These are phyloP conservation scores for Theonella swinhoei DNA, from an alignment of 37 sponge, comb jelly and placozoan species.

Conservation along the genomic window DNA sequence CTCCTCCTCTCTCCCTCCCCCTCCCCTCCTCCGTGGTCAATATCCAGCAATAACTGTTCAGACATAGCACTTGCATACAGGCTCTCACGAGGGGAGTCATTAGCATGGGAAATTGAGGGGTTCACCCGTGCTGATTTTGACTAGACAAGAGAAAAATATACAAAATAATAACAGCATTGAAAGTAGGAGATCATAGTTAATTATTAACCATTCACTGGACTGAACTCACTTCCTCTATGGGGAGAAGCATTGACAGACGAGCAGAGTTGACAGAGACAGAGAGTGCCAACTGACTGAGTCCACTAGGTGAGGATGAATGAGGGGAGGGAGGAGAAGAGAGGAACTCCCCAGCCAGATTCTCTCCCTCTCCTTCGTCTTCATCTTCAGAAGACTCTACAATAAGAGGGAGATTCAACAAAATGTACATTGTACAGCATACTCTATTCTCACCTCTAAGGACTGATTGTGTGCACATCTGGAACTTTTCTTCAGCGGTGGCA, in stretches of 20 bases:
- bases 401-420: not conserved
- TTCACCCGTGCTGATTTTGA: not conserved
- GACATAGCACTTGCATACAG: slow-evolving; percentile 22
- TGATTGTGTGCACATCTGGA: slow-evolving; percentile 69
- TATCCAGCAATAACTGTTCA: slow-evolving; percentile 31
- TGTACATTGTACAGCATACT: not conserved
- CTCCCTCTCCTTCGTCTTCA: slow-evolving; percentile 43
- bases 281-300: slow-evolving; percentile 20
- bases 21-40: not conserved
- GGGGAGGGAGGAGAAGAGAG: not conserved
- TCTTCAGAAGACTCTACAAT: slow-evolving; percentile 47
- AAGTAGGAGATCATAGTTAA: too few relatives aligned
- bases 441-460: slow-evolving; percentile 32
- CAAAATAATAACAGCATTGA: too few relatives aligned
- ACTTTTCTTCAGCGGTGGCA: slow-evolving; percentile 46
- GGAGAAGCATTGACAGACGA: slow-evolving; percentile 40
- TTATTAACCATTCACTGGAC: too few relatives aligned
- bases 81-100: not conserved
- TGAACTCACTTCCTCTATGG: not conserved
- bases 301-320: not conserved
- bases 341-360: not conserved
- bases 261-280: slow-evolving; percentile 37
- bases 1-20: not conserved
- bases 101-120: not conserved
- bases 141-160: not conserved